Base-by-base conservation (phyloP, 1,140 invertebrate species). In the Anastrepha obliqua region DNA sequence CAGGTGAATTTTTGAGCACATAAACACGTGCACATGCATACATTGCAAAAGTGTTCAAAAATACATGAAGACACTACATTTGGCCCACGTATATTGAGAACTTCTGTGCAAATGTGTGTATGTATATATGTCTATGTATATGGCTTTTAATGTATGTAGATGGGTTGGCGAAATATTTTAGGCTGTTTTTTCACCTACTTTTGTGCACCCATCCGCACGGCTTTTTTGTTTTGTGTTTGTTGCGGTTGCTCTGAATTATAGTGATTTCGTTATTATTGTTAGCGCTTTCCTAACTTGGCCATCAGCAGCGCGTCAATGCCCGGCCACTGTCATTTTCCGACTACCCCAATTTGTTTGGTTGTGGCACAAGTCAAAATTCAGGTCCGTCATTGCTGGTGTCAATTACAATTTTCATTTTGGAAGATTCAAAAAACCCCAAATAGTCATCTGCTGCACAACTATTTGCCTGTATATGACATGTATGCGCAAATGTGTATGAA, bases 271-370 rank as follows among this genome's bases (percentile, higher is more conserved):
- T 74, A 51, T 29, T 51, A 8, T 47, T 74, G 42, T 74, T 55
- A 55, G 11, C 74, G 47, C 74, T 81, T 81, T 81, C 13, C 74
- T 81, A 81, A 81, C 47, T 47, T 81, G 47, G n/a, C 74, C 74
- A 81, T 81, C 44, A 20, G 29, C 74, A 13, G 47, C 74, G 20
- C 44, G 47, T 55, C 74, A 81, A 51, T 42, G 74, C 3, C 74
- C 8, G 74, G 11, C 74, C 44, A 51, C 6, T 81, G 74, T 55
- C 47, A 42, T 55, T 81, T 81, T 5, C 47, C 74, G 74, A 81
- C 74, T 55, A 81, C 74, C 74, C 74, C 74, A 81, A 81, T 58
- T 81, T 81, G 74, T 3, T 81, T 51, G 74, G 74, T 55, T 51
- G 4, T 29, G 74, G 29, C 74, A 81, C 74, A 81, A 81, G 55